Evolutionary conservation across 2,797 vertebrate species (phyloP).

Genomic region (Poecilia wingei): DNA sequence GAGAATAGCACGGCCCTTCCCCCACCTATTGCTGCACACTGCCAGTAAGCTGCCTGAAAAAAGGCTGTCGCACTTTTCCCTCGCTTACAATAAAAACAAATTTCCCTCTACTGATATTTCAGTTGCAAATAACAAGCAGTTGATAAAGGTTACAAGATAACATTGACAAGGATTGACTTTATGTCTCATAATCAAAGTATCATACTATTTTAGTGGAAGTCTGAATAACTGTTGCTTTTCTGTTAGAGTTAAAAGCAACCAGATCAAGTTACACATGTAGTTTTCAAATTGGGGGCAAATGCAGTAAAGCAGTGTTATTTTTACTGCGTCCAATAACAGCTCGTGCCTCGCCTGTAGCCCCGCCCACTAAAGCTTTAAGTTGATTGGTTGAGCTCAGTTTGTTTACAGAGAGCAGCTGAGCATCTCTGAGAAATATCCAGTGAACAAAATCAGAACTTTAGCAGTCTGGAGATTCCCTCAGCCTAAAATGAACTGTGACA

Average conservation of each 20-base stretch:
- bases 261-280: not conserved
- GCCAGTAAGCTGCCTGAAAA: not conserved
- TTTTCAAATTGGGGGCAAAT: not conserved
- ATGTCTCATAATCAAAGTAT: not conserved
- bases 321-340: not conserved
- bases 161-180: too few relatives aligned
- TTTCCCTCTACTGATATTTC: not conserved
- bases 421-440: not conserved
- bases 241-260: not conserved
- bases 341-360: not conserved
- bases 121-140: not conserved
- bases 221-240: not conserved
- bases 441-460: not conserved
- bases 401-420: not conserved
- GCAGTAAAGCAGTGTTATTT: not conserved
- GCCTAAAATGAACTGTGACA: too few relatives aligned
- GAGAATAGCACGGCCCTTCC: not conserved
- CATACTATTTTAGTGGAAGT: not conserved
- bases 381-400: conserved; percentile 3
- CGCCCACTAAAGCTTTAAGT: not conserved
- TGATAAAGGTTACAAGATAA: not conserved
- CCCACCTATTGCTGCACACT: not conserved
- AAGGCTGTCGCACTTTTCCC: not conserved
- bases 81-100: not conserved
- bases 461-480: too few relatives aligned